phyloP scores from a whole-genome alignment of 2,888 invertebrate genomes.

The Ophion ventricosus region DNA sequence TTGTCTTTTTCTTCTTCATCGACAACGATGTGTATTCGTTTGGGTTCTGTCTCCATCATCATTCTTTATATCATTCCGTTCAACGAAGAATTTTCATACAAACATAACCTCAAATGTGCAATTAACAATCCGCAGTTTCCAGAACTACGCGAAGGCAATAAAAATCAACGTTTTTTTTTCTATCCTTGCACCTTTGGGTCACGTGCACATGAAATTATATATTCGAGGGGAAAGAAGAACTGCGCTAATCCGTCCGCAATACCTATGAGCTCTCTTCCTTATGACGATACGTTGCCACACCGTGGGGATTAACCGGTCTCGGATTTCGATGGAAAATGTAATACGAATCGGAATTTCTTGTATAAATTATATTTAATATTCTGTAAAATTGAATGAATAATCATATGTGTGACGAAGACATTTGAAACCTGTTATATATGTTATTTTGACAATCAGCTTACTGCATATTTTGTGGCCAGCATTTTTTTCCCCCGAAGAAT shows the following conservation, averaged over 20 bases:
- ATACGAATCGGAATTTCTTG: conserved; percentile 10
- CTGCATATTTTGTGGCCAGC: background rate
- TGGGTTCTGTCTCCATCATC: conserved; percentile 35
- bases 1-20: conserved; percentile 22
- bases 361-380: background rate
- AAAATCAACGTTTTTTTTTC: background rate
- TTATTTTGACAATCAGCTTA: background rate
- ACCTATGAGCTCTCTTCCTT: conserved; percentile 21
- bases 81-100: background rate
- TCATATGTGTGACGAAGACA: background rate
- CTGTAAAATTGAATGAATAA: background rate
- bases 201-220: background rate
- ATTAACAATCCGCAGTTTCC: background rate
- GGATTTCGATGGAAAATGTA: conserved; percentile 8
- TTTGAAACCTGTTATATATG: background rate
- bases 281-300: background rate
- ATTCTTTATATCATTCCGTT: conserved; percentile 45
- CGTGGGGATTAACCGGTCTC: conserved; percentile 5
- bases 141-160: background rate
- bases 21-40: conserved; percentile 48
- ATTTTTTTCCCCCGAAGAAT: background rate
- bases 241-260: conserved; percentile 9
- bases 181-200: background rate
- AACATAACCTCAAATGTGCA: conserved; percentile 5
- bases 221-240: background rate